phyloP scores from a whole-genome alignment of 2,888 invertebrate species.

The Eupithecia pulchellata region DNA sequence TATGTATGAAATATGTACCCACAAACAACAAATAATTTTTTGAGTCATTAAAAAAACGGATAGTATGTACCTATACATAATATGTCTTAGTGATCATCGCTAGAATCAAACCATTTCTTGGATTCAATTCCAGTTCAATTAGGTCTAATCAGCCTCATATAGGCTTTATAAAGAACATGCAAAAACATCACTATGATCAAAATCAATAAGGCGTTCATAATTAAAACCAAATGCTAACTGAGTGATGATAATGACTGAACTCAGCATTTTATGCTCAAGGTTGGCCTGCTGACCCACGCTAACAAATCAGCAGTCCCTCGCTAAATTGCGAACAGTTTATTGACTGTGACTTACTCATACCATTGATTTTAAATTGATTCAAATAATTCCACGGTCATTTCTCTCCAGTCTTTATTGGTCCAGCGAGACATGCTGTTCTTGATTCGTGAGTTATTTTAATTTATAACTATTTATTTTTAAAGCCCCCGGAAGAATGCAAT shows the following conservation, averaged over 20 bases:
- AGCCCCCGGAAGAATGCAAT: neutral
- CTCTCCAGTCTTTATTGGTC: slow-evolving; percentile 23
- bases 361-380: slow-evolving; percentile 23
- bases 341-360: slow-evolving; percentile 15
- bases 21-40: no score
- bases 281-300: neutral
- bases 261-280: neutral
- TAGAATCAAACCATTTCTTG: no score
- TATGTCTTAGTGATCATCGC: no score
- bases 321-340: slow-evolving; percentile 18
- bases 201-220: neutral
- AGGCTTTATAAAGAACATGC: neutral
- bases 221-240: neutral
- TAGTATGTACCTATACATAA: no score
- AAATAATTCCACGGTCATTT: slow-evolving; percentile 27
- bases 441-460: slow-evolving; percentile 28
- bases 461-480: neutral
- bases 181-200: neutral
- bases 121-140: no score
- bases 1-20: no score
- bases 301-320: neutral
- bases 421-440: slow-evolving; percentile 30
- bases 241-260: slow-evolving; percentile 1
- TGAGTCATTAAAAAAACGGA: no score
- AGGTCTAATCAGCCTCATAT: neutral